These are phyloP conservation scores for Odontomyia ornata DNA, from an alignment of 2,888 invertebrate species.

Conservation along the genomic window DNA sequence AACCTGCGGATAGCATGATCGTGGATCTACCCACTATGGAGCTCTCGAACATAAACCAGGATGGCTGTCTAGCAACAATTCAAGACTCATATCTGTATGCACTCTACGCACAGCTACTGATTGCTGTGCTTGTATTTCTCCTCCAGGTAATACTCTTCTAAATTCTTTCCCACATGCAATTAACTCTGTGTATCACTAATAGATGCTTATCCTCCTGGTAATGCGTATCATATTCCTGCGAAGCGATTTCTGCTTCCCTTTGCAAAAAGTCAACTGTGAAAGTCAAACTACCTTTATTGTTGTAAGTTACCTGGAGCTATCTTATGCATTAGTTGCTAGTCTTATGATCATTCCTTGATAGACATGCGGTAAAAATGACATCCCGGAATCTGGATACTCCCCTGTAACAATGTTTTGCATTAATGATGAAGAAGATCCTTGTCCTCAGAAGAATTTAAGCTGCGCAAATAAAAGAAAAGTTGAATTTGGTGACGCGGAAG, in stretches of 20 bases:
- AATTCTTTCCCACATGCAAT: no score
- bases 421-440: not conserved
- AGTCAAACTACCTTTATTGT: constrained; percentile 41
- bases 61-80: constrained; percentile 46
- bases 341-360: not conserved
- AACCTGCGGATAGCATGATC: not conserved
- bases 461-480: constrained; percentile 2
- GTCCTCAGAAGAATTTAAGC: not conserved
- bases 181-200: no score
- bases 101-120: not conserved
- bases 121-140: constrained; percentile 23
- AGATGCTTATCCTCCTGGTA: constrained; percentile 43
- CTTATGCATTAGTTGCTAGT: not conserved
- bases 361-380: constrained; percentile 8
- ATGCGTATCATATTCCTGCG: constrained; percentile 31
- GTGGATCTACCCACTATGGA: constrained; percentile 44
- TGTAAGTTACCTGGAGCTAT: constrained; percentile 12
- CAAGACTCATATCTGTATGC: not conserved
- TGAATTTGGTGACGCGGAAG: constrained; percentile 2
- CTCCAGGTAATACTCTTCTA: constrained; percentile 26
- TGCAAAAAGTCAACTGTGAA: constrained; percentile 40
- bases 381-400: not conserved
- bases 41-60: constrained; percentile 43
- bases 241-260: not conserved
- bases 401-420: not conserved